Conservation (phyloP, 2,113 vertebrate genomes). For the Syngnathus scovelli region DNA sequence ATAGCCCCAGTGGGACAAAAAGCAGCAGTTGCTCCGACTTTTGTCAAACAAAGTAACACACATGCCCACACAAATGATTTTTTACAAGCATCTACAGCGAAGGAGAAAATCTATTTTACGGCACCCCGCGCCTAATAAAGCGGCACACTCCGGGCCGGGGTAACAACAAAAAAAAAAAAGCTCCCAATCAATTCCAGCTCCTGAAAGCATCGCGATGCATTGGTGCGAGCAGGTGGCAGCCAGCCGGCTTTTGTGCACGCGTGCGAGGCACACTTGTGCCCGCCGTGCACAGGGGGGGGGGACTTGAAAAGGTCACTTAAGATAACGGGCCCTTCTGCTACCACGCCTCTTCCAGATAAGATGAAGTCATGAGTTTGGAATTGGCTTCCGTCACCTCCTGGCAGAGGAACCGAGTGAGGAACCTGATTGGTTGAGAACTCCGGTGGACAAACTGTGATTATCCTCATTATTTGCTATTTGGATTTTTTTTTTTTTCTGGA, state of each 20-base stretch:
- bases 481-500: background rate
- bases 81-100: slow-evolving; percentile 48
- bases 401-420: background rate
- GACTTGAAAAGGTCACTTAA: slow-evolving; percentile 65
- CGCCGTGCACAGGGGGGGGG: slow-evolving; percentile 21
- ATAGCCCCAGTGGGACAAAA: slow-evolving; percentile 51
- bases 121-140: slow-evolving; percentile 45
- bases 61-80: slow-evolving; percentile 26
- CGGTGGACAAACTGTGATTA: slow-evolving; percentile 11
- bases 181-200: slow-evolving; percentile 47
- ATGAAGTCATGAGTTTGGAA: slow-evolving; percentile 47
- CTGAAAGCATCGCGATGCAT: slow-evolving; percentile 43
- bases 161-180: slow-evolving; percentile 50
- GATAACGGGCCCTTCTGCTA: slow-evolving; percentile 62
- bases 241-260: slow-evolving; percentile 45
- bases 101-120: slow-evolving; percentile 70
- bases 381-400: slow-evolving; percentile 5
- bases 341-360: slow-evolving; percentile 54
- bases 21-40: slow-evolving; percentile 43
- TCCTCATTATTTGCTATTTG: slow-evolving; percentile 19
- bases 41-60: slow-evolving; percentile 36
- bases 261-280: slow-evolving; percentile 55
- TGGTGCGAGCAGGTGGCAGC: slow-evolving; percentile 64
- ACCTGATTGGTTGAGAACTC: too few species aligned
- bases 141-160: slow-evolving; percentile 38